phyloP scores from a whole-genome alignment of 2,888 invertebrate species.

The Torymus aiolomorphi region DNA sequence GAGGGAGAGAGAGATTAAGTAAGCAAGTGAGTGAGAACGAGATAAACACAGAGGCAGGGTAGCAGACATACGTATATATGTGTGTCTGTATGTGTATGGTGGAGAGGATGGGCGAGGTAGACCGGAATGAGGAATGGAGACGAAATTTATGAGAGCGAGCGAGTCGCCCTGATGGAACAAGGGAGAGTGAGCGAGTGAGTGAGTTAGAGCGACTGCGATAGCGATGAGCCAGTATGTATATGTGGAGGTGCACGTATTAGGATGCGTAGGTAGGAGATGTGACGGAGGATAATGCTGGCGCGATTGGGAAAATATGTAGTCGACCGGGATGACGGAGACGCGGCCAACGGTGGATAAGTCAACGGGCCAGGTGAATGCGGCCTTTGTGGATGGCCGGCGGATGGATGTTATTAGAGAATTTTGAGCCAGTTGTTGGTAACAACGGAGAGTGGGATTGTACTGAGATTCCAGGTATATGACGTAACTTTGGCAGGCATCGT shows the following conservation, averaged over 20 bases:
- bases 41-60: slow-evolving; percentile 29
- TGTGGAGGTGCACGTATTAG: not conserved
- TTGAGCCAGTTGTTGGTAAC: too few relatives aligned
- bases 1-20: slow-evolving; percentile 35
- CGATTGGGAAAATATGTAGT: slow-evolving; percentile 10
- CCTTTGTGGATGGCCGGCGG: too few relatives aligned
- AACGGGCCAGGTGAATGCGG: too few relatives aligned
- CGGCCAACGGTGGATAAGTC: too few relatives aligned
- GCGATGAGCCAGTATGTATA: too few relatives aligned
- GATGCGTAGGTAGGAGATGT: not conserved
- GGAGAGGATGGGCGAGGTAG: not conserved
- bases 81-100: not conserved
- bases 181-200: not conserved
- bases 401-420: too few relatives aligned
- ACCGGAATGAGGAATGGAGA: slow-evolving; percentile 21
- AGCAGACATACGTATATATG: not conserved
- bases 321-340: not conserved
- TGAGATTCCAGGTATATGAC: too few relatives aligned
- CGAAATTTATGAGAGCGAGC: slow-evolving; percentile 38
- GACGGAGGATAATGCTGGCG: not conserved
- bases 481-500: too few relatives aligned
- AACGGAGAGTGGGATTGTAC: too few relatives aligned
- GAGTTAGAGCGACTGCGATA: too few relatives aligned
- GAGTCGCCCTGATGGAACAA: slow-evolving; percentile 21
- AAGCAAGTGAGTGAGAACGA: slow-evolving; percentile 35